A percentile compares a stretch with the other conserved stretches of the same genome.
Conservation (phyloP, 2,113 vertebrate genomes). For the Chaetodon trifascialis region DNA sequence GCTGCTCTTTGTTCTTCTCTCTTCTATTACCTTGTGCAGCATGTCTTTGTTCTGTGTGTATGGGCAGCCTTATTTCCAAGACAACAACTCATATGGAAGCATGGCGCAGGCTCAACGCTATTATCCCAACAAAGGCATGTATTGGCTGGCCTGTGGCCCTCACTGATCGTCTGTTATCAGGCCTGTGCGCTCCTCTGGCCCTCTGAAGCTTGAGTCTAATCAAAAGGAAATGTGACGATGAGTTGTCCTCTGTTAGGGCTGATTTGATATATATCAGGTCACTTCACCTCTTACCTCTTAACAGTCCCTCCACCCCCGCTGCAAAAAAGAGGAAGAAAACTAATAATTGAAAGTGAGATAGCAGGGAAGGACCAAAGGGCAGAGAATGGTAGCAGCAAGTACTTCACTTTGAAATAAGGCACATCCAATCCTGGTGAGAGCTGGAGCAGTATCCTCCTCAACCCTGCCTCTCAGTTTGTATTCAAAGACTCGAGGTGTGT, state of each 20-base stretch:
- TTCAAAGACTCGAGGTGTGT: constrained; percentile 40
- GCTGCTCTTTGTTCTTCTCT: neutral
- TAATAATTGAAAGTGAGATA: constrained; percentile 58
- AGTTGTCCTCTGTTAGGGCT: constrained; percentile 48
- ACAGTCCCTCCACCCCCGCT: neutral
- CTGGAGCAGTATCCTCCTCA: constrained; percentile 17
- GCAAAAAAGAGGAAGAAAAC: constrained; percentile 26
- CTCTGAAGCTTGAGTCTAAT: constrained; percentile 27
- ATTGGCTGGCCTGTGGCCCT: constrained; percentile 22
- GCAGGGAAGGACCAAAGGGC: constrained; percentile 29
- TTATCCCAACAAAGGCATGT: constrained; percentile 8
- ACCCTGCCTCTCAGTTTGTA: constrained; percentile 53
- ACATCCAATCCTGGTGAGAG: constrained; percentile 46
- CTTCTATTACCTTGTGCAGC: neutral
- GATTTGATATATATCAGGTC: constrained; percentile 57
- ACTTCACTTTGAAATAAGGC: constrained; percentile 60
- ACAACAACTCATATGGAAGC: constrained; percentile 18
- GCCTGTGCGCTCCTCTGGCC: constrained; percentile 4
- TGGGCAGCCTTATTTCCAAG: constrained; percentile 20
- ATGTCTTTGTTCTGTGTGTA: neutral
- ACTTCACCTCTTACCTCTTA: constrained; percentile 11
- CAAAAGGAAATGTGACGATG: constrained; percentile 59
- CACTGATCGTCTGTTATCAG: constrained; percentile 44
- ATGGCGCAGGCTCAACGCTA: neutral
- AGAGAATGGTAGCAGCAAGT: constrained; percentile 23